These are phyloP conservation scores for Jordanella pulchra DNA, from an alignment of 2,797 vertebrate genomes.

Conservation along the genomic window DNA sequence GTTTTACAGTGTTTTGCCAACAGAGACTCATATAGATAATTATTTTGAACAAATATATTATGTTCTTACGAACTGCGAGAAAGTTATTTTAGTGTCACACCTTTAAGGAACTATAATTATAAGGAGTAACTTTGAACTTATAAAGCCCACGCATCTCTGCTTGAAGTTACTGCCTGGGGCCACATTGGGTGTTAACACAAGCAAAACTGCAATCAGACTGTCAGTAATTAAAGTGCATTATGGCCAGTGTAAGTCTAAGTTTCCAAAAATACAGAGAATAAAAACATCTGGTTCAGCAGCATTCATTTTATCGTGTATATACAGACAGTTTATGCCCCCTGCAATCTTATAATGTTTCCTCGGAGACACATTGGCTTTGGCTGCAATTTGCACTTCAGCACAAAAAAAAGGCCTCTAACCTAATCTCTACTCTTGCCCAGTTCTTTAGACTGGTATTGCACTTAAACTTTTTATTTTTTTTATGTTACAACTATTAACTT, in stretches of 20 bases:
- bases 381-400: background rate
- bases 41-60: background rate
- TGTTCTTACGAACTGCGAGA: background rate
- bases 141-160: background rate
- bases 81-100: background rate
- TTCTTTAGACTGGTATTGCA: background rate
- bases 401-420: background rate
- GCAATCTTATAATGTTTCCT: constrained; percentile 1
- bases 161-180: constrained; percentile 8
- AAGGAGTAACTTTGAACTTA: constrained; percentile 6
- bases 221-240: constrained; percentile 18
- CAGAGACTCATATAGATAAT: background rate
- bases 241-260: constrained; percentile 8
- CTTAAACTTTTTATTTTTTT: background rate
- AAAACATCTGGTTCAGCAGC: constrained; percentile 18
- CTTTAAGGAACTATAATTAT: background rate
- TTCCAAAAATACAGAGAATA: background rate
- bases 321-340: constrained; percentile 6
- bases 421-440: background rate
- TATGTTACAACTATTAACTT: background rate
- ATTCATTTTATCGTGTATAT: constrained; percentile 5
- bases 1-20: background rate
- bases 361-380: constrained; percentile 6
- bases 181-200: constrained; percentile 21
- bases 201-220: constrained; percentile 21